Conservation (phyloP, 2,113 vertebrate species). For the Atlantisia rogersi region DNA sequence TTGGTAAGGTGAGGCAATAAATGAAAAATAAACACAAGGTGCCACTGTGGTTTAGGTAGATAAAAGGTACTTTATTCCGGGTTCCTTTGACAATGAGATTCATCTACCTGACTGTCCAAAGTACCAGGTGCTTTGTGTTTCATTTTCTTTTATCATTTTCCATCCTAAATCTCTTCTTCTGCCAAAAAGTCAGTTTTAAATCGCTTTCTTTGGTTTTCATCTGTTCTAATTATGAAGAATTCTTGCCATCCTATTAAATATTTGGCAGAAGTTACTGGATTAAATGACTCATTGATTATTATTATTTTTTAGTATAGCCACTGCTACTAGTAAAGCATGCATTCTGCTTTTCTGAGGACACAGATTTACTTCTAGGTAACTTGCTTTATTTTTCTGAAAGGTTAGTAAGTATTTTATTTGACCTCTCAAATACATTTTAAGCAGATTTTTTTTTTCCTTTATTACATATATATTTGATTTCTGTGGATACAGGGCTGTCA, state of each 20-base stretch:
- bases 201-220: not conserved
- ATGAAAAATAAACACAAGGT: not conserved
- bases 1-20: not conserved
- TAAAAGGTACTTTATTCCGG: not conserved
- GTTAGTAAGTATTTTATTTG: not conserved
- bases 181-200: not conserved
- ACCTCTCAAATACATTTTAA: not conserved
- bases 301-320: not conserved
- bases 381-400: not conserved
- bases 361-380: not conserved
- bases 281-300: not conserved
- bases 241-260: not conserved
- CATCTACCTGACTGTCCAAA: not conserved
- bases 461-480: not conserved
- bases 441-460: not conserved
- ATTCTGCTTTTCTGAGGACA: not conserved
- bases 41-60: not conserved
- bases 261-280: not conserved
- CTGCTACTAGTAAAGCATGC: not conserved
- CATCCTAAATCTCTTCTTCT: not conserved
- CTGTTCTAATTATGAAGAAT: not conserved
- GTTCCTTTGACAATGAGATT: not conserved
- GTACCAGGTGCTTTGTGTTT: not conserved
- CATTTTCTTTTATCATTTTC: not conserved
- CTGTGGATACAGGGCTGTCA: not conserved